A percentile compares a stretch with the other conserved stretches of the same genome.
Evolutionary conservation across 2,113 vertebrate species (phyloP).

Genomic region (Pelodiscus sinensis): DNA sequence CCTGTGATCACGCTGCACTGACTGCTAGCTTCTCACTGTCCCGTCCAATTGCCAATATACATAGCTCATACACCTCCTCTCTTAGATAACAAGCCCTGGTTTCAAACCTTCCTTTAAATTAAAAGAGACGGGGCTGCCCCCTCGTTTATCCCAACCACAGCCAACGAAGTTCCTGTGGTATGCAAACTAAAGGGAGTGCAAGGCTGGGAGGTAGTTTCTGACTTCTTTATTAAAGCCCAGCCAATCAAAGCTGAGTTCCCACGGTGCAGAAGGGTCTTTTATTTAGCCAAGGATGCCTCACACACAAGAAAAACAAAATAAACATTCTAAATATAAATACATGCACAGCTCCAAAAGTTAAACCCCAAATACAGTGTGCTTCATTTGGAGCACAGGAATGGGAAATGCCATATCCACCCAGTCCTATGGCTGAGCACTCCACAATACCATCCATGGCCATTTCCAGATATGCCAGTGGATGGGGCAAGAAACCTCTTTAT

Average conservation of each 20-base stretch:
- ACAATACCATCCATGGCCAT: neutral
- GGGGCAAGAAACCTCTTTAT: neutral
- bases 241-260: neutral
- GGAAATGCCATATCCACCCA: neutral
- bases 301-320: neutral
- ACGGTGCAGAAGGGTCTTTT: neutral
- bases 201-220: neutral
- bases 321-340: neutral
- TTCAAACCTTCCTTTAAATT: neutral
- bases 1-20: neutral
- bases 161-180: neutral
- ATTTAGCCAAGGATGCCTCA: neutral
- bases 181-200: fast-evolving
- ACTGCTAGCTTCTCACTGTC: neutral
- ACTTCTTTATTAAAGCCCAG: neutral
- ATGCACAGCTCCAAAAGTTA: neutral
- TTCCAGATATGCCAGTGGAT: neutral
- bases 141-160: neutral
- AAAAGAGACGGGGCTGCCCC: neutral
- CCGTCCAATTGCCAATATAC: slow-evolving; percentile 1
- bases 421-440: neutral
- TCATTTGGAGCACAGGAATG: neutral
- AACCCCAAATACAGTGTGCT: neutral
- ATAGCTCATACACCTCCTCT: slow-evolving; percentile 2
- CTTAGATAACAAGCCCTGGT: neutral